phyloP scores from a whole-genome alignment of 2,797 vertebrate genomes.

The Gymnodraco acuticeps region DNA sequence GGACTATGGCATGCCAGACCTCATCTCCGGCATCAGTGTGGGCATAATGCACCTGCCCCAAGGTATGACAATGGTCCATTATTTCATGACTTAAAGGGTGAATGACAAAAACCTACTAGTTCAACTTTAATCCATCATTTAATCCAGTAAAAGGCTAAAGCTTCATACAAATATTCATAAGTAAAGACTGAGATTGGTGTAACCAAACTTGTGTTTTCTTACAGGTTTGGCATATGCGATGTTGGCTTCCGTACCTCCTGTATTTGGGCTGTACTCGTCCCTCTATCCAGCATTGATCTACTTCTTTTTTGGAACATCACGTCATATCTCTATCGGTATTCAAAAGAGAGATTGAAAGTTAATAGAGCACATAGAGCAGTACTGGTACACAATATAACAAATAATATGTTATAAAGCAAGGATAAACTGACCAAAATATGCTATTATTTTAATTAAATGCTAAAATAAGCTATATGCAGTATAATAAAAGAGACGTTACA shows the following conservation, averaged over 20 bases:
- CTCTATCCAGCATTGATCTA: constrained; percentile 94
- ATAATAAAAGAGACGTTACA: background rate
- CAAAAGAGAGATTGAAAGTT: background rate
- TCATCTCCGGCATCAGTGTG: constrained; percentile 94
- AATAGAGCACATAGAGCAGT: too few species aligned
- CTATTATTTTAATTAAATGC: too few species aligned
- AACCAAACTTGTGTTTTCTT: background rate
- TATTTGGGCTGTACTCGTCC: constrained; percentile 94
- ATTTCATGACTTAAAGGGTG: background rate
- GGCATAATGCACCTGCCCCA: constrained; percentile 98
- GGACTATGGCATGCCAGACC: constrained; percentile 93
- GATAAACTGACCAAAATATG: too few species aligned
- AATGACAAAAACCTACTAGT: background rate
- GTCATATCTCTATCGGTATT: constrained; percentile 92
- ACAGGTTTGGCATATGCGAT: constrained; percentile 95
- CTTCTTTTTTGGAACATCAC: constrained; percentile 95
- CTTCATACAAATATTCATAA: background rate
- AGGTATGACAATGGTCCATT: constrained; percentile 80
- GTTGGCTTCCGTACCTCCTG: constrained; percentile 93
- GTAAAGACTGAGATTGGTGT: background rate
- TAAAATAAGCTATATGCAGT: too few species aligned
- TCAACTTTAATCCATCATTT: background rate
- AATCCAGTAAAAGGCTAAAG: background rate
- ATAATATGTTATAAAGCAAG: too few species aligned
- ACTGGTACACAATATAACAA: too few species aligned